Percentiles rank a stretch among this genome's conserved stretches.
These are phyloP conservation scores for Phaedon cochleariae DNA, from an alignment of 2,888 invertebrate species.

Conservation along the genomic window DNA sequence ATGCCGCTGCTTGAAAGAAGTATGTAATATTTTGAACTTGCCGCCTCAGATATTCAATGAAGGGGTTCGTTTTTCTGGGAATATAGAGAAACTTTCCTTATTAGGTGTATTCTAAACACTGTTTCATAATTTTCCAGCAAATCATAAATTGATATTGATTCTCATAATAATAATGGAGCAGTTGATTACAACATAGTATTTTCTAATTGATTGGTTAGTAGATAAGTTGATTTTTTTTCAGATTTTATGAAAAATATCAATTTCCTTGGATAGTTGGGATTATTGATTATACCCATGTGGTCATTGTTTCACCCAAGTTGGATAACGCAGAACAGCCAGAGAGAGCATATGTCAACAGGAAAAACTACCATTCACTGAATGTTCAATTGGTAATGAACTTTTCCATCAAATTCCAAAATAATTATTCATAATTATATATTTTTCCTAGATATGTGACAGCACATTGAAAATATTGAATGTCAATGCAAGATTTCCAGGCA, in stretches of 20 bases:
- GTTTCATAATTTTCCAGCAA: no score
- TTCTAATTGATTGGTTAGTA: no score
- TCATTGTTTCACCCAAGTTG: constrained; percentile 19
- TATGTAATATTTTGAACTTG: constrained; percentile 24
- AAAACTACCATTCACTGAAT: no score
- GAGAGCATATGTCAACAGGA: no score
- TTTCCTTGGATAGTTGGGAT: constrained; percentile 26
- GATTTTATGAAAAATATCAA: constrained; percentile 29
- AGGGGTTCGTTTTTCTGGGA: constrained; percentile 34
- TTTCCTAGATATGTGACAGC: constrained; percentile 31
- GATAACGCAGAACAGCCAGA: constrained; percentile 18
- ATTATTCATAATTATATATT: not conserved
- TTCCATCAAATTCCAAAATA: no score
- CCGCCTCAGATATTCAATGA: constrained; percentile 25
- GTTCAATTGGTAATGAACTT: constrained; percentile 29
- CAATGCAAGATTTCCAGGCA: no score
- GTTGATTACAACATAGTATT: no score
- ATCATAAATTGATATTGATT: no score
- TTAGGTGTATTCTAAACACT: no score
- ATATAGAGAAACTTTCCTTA: constrained; percentile 22
- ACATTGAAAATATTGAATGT: constrained; percentile 32
- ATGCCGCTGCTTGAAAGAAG: constrained; percentile 27
- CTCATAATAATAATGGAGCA: no score
- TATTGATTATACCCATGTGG: constrained; percentile 28
- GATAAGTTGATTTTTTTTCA: no score